Evolutionary conservation across 2,888 invertebrate genomes (phyloP).

Genomic region (Graphium colonna): DNA sequence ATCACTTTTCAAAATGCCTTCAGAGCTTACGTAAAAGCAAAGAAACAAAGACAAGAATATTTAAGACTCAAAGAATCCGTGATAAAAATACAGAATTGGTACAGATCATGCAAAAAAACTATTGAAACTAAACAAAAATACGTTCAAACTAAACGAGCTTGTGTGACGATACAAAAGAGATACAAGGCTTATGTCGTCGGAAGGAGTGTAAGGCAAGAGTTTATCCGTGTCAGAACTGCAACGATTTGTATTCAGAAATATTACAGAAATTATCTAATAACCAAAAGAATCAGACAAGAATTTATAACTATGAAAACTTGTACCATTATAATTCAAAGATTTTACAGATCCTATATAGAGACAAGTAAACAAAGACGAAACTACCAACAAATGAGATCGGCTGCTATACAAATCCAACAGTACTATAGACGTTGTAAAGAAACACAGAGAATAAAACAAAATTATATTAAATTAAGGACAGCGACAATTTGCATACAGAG

Average conservation of each 20-base stretch:
- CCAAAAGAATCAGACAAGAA: constrained; percentile 45
- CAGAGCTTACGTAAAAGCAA: constrained; percentile 50
- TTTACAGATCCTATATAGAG: constrained; percentile 46
- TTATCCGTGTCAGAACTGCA: constrained; percentile 49
- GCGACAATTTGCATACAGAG: constrained; percentile 61
- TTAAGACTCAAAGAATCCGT: constrained; percentile 48
- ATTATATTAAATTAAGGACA: constrained; percentile 56
- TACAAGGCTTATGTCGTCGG: constrained; percentile 55
- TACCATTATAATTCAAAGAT: constrained; percentile 43
- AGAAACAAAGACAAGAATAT: constrained; percentile 44
- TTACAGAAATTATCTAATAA: constrained; percentile 51
- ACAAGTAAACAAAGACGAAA: constrained; percentile 37
- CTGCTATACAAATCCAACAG: constrained; percentile 43
- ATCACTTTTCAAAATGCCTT: constrained; percentile 59
- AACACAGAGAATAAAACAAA: constrained; percentile 40
- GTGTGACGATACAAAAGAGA: constrained; percentile 62
- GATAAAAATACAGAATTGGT: constrained; percentile 68
- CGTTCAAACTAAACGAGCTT: constrained; percentile 49
- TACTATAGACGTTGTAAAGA: constrained; percentile 45
- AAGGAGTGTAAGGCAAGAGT: constrained; percentile 51
- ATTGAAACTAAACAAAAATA: constrained; percentile 44
- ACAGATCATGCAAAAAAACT: constrained; percentile 47
- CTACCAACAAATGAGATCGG: constrained; percentile 39
- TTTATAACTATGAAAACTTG: constrained; percentile 44
- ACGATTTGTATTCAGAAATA: constrained; percentile 56